Base-by-base conservation (phyloP, 2,113 vertebrate species). In the Eretmochelys imbricata region DNA sequence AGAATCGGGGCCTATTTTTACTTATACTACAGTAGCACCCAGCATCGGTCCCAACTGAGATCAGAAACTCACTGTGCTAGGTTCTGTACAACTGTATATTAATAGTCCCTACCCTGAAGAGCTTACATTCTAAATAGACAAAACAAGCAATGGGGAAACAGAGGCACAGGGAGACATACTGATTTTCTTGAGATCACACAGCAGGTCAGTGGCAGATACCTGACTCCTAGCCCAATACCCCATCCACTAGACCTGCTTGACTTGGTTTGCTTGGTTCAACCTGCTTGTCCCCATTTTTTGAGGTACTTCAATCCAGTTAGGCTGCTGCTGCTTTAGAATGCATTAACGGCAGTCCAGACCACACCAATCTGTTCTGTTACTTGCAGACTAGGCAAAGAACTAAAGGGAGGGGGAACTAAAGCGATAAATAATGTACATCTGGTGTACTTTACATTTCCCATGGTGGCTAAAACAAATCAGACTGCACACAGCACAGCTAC, bases 391-490 rank as follows among this genome's bases (percentile, higher is more conserved):
- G 0, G 11, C 55, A 83, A 83, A 87, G 49, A 72, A 80, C 31
- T 19, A 38, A 57, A 79, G 78, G 69, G 69, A 75, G 53, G 7
- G 31, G 50, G 35, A 87, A 72, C 53, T 75, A 87, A 65, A 81
- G 38, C 89, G 35, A 49, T 59, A 85, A 89, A 54, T 42, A 85
- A 81, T 5, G 57, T 62, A 85, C 69, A 2, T 8, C 91, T 94
- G 89, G 83, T 46, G 38, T 62, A 62, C 91, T 91, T 88, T 85
- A 89, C 89, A 85, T 94, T 84, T 94, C 89, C 89, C 89, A 2
- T 3, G 54, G 89, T 0, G 54, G 87, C 72, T 78, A 50, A 80
- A 91, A 51, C 88, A 84, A 89, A 88, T 62, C 1, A 88, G 90
- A 38, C 38, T 49, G 46, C 0, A 5, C 53, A 16, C 35, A 51